Percentiles rank a stretch among this genome's conserved stretches.
These are phyloP conservation scores for Muscidifurax raptorellus DNA, from an alignment of 1,140 invertebrate species.

Conservation along the genomic window DNA sequence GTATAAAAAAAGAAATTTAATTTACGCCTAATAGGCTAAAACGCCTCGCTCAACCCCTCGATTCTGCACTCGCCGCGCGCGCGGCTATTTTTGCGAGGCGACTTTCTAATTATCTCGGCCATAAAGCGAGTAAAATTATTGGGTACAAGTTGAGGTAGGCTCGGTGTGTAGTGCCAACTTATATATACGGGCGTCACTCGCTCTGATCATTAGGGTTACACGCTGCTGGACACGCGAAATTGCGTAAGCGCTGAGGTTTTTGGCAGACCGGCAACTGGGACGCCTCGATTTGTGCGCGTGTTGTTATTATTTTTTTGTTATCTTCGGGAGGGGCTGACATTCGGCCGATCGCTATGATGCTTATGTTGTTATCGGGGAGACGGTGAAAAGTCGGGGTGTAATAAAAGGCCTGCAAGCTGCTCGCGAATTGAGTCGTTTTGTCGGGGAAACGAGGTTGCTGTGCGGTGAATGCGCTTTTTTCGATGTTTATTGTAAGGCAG, in stretches of 20 bases:
- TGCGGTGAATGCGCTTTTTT: background rate
- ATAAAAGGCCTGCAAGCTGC: too few relatives aligned
- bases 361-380: background rate
- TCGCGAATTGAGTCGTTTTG: conserved; percentile 7
- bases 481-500: background rate
- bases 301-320: background rate
- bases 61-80: background rate
- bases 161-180: background rate
- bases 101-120: conserved; percentile 12
- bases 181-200: conserved; percentile 6
- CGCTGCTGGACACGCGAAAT: conserved; percentile 19
- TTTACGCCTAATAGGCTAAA: background rate
- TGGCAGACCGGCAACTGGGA: background rate
- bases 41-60: background rate
- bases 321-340: background rate
- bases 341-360: background rate
- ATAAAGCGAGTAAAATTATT: conserved; percentile 25
- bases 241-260: background rate
- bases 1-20: too few relatives aligned
- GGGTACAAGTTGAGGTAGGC: background rate
- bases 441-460: background rate
- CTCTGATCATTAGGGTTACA: conserved; percentile 3
- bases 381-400: background rate
- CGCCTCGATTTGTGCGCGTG: background rate
- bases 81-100: conserved; percentile 5